These are phyloP conservation scores for Cardiocondyla obscurior DNA, from an alignment of 1,140 invertebrate genomes.

Conservation along the genomic window DNA sequence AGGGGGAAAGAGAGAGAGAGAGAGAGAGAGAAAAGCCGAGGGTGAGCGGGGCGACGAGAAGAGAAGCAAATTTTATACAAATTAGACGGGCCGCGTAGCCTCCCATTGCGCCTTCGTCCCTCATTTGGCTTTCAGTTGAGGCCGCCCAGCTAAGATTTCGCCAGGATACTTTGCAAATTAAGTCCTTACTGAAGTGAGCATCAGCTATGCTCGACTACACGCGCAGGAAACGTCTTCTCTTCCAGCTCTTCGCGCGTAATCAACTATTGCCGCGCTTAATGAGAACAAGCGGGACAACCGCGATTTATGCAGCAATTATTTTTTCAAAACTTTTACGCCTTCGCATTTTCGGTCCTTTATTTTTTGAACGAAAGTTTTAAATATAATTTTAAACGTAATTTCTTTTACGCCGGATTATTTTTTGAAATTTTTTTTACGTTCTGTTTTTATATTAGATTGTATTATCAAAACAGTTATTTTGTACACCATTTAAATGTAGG, in stretches of 20 bases:
- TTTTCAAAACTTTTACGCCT: neutral
- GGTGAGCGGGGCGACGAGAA: neutral
- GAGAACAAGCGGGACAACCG: constrained; percentile 14
- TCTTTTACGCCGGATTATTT: neutral
- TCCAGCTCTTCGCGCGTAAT: constrained; percentile 36
- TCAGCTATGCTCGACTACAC: constrained; percentile 39
- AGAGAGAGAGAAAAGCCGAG: neutral
- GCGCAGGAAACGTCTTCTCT: neutral
- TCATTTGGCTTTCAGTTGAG: constrained; percentile 47
- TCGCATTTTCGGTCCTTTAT: neutral
- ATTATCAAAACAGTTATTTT: too few relatives aligned
- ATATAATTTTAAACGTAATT: neutral
- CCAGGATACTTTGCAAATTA: constrained; percentile 69
- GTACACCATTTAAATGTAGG: too few relatives aligned
- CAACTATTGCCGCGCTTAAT: constrained; percentile 42
- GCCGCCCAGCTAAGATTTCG: constrained; percentile 58
- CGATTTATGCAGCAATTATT: neutral
- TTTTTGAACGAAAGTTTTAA: neutral
- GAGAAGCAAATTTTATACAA: constrained; percentile 75
- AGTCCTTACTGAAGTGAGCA: constrained; percentile 64
- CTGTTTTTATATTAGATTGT: neutral
- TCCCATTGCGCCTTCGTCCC: neutral
- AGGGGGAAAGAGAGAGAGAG: too few relatives aligned
- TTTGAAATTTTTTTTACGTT: neutral
- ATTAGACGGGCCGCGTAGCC: constrained; percentile 59